Base-by-base conservation (phyloP, 2,888 invertebrate genomes). In the Lysandra coridon region DNA sequence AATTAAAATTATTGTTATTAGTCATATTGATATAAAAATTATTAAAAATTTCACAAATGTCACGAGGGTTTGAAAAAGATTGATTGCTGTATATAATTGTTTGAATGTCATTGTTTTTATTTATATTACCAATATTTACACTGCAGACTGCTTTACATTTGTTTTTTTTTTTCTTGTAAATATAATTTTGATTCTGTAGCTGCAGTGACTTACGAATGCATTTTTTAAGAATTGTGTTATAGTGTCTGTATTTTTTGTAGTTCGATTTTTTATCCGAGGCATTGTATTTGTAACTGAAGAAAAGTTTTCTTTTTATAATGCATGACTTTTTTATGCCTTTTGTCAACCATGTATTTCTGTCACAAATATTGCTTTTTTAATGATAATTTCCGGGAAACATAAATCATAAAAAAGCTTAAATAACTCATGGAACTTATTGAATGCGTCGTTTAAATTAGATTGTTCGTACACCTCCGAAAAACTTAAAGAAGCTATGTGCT, bases 11-110 rank as follows among this genome's bases (percentile, higher is more conserved):
- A n/a, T 17, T 37, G 6, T n/a, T 60, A 60, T 60, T 60, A 6
- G n/a, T 60, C 60, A 60, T n/a, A n/a, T 60, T 60, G 17, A 60
- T 60, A 60, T 60, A 60, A 60, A n/a, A 60, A n/a, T 60, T 60
- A 60, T 60, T 60, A n/a, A 60, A 60, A n/a, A 60, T 17, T 60
- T 60, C 60, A 60, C 60, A n/a, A 5, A 60, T 60, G 60, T 60
- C 60, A 60, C 60, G n/a, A 5, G 60, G 60, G n/a, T 60, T 60
- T n/a, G n/a, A 60, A 60, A 6, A 2, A 49, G 49, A 49, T 49
- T 49, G 1, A 49, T 49, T 49, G 6, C 6, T 12, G 49, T 49
- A 49, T 49, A 49, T 10, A 49, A 49, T 49, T 49, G 49, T 2
- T 49, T 49, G 49, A 49, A 49, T 49, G 12, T 49, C 12, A 49